Base-by-base conservation (phyloP, 2,113 vertebrate species). In the Seriola aureovittata region DNA sequence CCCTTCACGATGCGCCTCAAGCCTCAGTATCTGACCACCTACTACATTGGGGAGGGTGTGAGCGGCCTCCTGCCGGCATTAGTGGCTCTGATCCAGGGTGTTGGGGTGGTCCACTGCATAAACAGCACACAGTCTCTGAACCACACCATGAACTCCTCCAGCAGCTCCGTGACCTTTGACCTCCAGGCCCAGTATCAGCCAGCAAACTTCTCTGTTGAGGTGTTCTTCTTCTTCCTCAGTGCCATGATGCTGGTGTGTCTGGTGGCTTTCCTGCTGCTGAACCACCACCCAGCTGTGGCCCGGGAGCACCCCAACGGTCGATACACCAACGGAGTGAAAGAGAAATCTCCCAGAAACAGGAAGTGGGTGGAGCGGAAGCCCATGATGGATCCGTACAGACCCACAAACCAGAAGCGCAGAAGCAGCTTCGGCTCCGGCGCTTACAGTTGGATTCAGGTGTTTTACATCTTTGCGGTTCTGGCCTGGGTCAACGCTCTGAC, bases 21-120 rank as follows among this genome's bases (percentile, higher is more conserved):
- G 66, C 78, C 95, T 0, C 79, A 82, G 69, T 96, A 94, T 82
- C 93, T 97, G 10, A 95, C 94, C 89, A 94, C 92, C 32, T 97
- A 97, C 89, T 97, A 95, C n/a, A 88, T 96, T 0, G 96, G 96
- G 2, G 96, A 97, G 88, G 96, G 96, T 0, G 73, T 96, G 57
- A 97, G 96, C 12, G 96, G 96, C 25, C 90, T 97, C 25, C 75
- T 96, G 75, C 96, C 96, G 0, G 96, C 95, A 9, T 50, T 96
- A 4, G 93, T 96, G 76, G 96, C 96, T 3, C 25, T 97, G 77
- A 68, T 93, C 4, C 96, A 97, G 79, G 96, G 96, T 0, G 96
- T 94, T 0, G 95, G 96, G 0, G 79, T 95, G 1, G 82, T 95
- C n/a, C 90, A 58, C 17, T 97, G 96, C 21, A n/a, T 93, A 0